phyloP scores from a whole-genome alignment of 92 coral and sea anemone genomes.

The Porites cylindrica region DNA sequence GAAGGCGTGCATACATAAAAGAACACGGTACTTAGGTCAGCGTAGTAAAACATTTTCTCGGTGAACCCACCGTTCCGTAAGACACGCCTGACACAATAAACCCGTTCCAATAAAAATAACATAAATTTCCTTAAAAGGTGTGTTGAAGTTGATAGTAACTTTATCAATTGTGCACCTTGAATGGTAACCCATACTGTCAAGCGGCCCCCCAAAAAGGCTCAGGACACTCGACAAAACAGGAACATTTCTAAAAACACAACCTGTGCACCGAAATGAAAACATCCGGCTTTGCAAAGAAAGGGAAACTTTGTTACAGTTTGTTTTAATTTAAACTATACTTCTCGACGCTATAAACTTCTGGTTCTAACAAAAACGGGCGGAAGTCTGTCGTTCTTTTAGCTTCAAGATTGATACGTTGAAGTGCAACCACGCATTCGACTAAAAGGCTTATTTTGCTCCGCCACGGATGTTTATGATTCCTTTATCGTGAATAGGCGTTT shows the following conservation, averaged over 20 bases:
- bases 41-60: not conserved
- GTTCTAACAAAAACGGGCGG: not conserved
- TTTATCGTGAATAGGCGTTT: no score
- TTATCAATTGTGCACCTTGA: not conserved
- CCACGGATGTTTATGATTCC: no score
- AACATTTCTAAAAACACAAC: constrained; percentile 23
- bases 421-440: no score
- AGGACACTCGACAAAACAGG: constrained; percentile 43
- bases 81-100: not conserved
- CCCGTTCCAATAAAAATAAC: not conserved
- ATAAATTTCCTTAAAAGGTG: not conserved
- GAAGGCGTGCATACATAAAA: not conserved
- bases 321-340: not conserved
- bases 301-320: constrained; percentile 13
- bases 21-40: not conserved
- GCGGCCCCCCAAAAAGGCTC: not conserved
- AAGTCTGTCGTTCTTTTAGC: no score
- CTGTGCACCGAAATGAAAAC: constrained; percentile 20
- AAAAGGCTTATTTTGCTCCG: no score
- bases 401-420: no score
- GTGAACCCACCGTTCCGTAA: not conserved
- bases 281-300: constrained; percentile 29
- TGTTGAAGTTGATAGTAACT: not conserved
- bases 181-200: not conserved
- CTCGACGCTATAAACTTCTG: not conserved